Percentiles rank a stretch among this genome's conserved stretches.
Conservation (phyloP, 2,888 invertebrate genomes). For the Andrena marginata region DNA sequence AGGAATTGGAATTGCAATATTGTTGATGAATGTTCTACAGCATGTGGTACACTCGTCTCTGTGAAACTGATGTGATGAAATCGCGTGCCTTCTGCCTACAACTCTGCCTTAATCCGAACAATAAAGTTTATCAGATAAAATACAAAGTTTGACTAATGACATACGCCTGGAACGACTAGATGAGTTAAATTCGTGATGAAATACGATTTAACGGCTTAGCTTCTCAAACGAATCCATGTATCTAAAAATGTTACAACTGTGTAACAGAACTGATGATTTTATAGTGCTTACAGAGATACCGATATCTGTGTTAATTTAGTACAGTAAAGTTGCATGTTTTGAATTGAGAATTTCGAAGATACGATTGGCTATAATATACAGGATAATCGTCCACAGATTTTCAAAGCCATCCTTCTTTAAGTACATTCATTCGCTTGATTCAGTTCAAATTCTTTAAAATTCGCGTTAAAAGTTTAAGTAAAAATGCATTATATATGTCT, state of each 20-base stretch:
- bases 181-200: slow-evolving; percentile 11
- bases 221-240: background rate
- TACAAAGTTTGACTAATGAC: slow-evolving; percentile 24
- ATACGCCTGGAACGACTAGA: slow-evolving; percentile 19
- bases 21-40: slow-evolving; percentile 14
- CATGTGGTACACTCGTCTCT: slow-evolving; percentile 15
- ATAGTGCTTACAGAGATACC: slow-evolving; percentile 24
- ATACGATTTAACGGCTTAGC: slow-evolving; percentile 3
- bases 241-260: background rate
- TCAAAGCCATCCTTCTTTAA: slow-evolving; percentile 8
- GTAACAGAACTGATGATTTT: slow-evolving; percentile 30
- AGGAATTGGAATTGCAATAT: background rate
- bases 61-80: slow-evolving; percentile 42
- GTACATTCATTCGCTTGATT: slow-evolving; percentile 22
- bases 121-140: slow-evolving; percentile 70
- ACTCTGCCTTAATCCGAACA: slow-evolving; percentile 49
- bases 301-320: background rate
- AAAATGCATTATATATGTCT: slow-evolving; percentile 38
- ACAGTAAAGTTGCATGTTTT: slow-evolving; percentile 9
- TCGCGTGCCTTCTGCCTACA: slow-evolving; percentile 9
- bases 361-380: slow-evolving; percentile 8
- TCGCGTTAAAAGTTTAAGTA: slow-evolving; percentile 15
- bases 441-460: slow-evolving; percentile 7
- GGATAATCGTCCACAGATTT: slow-evolving; percentile 16
- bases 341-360: slow-evolving; percentile 20